Conservation (phyloP, 2,888 invertebrate genomes). For the Omphaloscelis lunosa region DNA sequence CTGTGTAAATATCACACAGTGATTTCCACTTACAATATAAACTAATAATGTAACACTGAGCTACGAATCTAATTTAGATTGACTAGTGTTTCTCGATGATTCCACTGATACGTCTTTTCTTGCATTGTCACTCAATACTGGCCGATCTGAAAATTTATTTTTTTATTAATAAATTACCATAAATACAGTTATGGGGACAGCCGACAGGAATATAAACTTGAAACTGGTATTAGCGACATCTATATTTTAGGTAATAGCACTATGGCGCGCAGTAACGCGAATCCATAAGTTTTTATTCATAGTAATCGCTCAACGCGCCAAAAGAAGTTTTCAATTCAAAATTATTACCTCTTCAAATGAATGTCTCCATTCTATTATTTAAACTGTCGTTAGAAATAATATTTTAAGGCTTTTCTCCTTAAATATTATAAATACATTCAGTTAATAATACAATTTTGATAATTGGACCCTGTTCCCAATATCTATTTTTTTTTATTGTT, state of each 20-base stretch:
- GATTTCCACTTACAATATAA: conserved; percentile 28
- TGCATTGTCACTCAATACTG: conserved; percentile 83
- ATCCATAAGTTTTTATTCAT: no score
- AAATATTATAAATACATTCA: no score
- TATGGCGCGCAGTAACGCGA: no score
- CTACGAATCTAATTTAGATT: conserved; percentile 86
- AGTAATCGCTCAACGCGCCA: no score
- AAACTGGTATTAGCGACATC: no score
- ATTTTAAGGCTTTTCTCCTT: no score
- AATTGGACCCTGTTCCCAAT: no score
- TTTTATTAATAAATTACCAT: neutral
- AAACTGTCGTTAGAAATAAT: neutral
- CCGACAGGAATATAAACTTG: no score
- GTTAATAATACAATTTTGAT: no score
- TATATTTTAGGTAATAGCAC: no score
- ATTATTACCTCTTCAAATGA: neutral
- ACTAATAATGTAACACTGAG: conserved; percentile 49
- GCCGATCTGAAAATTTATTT: conserved; percentile 77
- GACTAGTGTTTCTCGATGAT: conserved; percentile 86
- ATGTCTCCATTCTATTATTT: neutral
- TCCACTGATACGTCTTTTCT: conserved; percentile 74
- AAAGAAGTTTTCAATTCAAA: no score
- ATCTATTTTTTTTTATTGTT: no score
- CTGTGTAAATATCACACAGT: conserved; percentile 64
- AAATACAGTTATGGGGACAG: neutral